phyloP scores from a whole-genome alignment of 2,113 vertebrate species.

The Heloderma charlesbogerti region DNA sequence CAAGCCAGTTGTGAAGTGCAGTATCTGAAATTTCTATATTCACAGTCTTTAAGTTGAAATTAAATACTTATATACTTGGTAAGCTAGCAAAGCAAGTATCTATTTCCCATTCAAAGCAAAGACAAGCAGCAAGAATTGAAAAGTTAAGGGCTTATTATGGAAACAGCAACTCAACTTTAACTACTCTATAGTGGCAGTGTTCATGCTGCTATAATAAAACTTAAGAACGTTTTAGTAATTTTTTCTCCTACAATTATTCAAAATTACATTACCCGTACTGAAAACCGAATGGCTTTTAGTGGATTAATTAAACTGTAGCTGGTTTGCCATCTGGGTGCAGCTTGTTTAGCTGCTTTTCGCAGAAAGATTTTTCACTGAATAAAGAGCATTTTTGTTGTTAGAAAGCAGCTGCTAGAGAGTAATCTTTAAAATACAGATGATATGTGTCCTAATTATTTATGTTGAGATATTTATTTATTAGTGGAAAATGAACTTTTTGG shows the following conservation, averaged over 20 bases:
- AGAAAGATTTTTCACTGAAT: conserved; percentile 79
- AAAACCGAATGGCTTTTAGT: conserved; percentile 87
- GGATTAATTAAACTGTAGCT: conserved; percentile 90
- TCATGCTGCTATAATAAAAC: conserved; percentile 83
- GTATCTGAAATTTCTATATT: neutral
- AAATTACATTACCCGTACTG: conserved; percentile 87
- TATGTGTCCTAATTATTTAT: conserved; percentile 61
- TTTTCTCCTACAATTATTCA: conserved; percentile 84
- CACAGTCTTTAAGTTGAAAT: conserved; percentile 26
- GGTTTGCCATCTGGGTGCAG: conserved; percentile 86
- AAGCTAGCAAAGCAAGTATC: conserved; percentile 46
- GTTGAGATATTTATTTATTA: neutral
- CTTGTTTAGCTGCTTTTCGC: conserved; percentile 80
- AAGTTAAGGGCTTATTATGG: conserved; percentile 72
- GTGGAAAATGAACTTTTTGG: conserved; percentile 43
- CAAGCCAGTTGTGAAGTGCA: neutral
- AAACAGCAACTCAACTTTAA: conserved; percentile 78
- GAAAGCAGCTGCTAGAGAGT: conserved; percentile 69
- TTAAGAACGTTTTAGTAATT: conserved; percentile 81
- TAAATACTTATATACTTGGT: conserved; percentile 29
- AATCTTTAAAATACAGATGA: conserved; percentile 74
- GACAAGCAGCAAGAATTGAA: conserved; percentile 60
- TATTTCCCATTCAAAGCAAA: conserved; percentile 51
- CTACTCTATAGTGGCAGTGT: conserved; percentile 77
- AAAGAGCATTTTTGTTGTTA: conserved; percentile 75